phyloP scores from a whole-genome alignment of 37 sponge, comb jelly and placozoan genomes.

The Aplysina aerophoba region DNA sequence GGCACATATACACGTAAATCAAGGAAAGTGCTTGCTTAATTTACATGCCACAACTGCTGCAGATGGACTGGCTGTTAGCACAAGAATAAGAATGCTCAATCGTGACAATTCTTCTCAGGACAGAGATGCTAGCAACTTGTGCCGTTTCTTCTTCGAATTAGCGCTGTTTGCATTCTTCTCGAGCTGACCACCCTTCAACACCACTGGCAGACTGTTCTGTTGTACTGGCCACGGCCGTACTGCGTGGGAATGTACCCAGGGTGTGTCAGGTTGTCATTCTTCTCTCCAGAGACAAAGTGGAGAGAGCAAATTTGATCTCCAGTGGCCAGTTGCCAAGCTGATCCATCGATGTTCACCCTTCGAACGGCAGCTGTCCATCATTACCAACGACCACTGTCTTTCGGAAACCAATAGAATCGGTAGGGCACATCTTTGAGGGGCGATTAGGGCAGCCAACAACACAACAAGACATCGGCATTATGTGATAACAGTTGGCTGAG shows the following conservation, averaged over 20 bases:
- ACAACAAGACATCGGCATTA: conserved; percentile 6
- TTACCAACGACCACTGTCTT: not conserved
- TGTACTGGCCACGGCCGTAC: conserved; percentile 5
- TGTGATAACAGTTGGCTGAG: not conserved
- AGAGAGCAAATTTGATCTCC: conserved; percentile 3
- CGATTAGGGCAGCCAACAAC: conserved; percentile 6
- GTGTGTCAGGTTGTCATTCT: conserved; percentile 4
- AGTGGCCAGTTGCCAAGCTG: not conserved
- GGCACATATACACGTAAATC: not conserved
- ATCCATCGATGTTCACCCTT: conserved; percentile 7
- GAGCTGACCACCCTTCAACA: not conserved
- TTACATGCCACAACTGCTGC: not conserved
- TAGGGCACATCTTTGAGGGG: not conserved
- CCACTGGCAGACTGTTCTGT: not conserved
- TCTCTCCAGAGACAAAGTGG: conserved; percentile 17
- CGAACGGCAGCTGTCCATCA: conserved; percentile 18
- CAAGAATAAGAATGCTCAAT: conserved; percentile 16
- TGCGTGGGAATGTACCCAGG: not conserved
- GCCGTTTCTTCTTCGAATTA: not conserved
- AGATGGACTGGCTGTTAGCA: conserved; percentile 9
- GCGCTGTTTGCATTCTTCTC: not conserved
- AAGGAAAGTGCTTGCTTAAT: not conserved
- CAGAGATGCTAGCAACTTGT: conserved; percentile 7
- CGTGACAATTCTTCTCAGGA: not conserved
- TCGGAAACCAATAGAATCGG: conserved; percentile 1